A percentile compares a stretch with the other conserved stretches of the same genome.
These are phyloP conservation scores for Cyanoramphus novaezelandiae DNA, from an alignment of 2,113 vertebrate species.

Conservation along the genomic window DNA sequence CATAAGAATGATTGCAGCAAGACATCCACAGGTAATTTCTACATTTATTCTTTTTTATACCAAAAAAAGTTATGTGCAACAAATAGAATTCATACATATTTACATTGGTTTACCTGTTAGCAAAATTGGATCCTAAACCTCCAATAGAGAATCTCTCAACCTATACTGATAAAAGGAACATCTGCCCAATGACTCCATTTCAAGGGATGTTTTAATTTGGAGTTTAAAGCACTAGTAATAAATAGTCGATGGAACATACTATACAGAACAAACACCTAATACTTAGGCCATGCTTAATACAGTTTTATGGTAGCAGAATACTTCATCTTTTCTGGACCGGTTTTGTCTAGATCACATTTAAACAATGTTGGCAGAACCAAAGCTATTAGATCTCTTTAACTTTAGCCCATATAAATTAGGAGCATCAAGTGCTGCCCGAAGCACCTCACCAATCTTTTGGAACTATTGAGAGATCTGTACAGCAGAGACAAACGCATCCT, in stretches of 20 bases:
- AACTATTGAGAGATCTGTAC: not conserved
- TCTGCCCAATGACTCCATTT: conserved; percentile 68
- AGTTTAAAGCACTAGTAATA: conserved; percentile 74
- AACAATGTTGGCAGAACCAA: not conserved
- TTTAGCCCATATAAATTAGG: not conserved
- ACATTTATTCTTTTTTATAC: conserved; percentile 85
- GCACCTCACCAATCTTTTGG: not conserved
- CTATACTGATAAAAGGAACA: conserved; percentile 59
- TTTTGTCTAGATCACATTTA: not conserved
- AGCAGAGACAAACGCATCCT: not conserved
- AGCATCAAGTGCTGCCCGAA: conserved; percentile 40
- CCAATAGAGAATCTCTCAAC: conserved; percentile 61
- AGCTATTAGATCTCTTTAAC: not conserved
- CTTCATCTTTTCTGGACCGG: conserved; percentile 51
- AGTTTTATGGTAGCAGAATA: conserved; percentile 66
- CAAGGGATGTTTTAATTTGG: conserved; percentile 58
- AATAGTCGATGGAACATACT: conserved; percentile 70
- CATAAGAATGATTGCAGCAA: conserved; percentile 70
- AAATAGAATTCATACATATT: conserved; percentile 85
- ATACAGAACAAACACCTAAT: conserved; percentile 74
- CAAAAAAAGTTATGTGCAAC: conserved; percentile 86
- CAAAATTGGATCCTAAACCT: conserved; percentile 77
- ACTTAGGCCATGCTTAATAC: conserved; percentile 76
- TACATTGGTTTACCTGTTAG: conserved; percentile 79
- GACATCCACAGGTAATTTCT: conserved; percentile 77